A percentile compares a stretch with the other conserved stretches of the same genome.
Evolutionary conservation across 2,888 invertebrate genomes (phyloP).

Genomic region (Acanthacorydalis orientalis): DNA sequence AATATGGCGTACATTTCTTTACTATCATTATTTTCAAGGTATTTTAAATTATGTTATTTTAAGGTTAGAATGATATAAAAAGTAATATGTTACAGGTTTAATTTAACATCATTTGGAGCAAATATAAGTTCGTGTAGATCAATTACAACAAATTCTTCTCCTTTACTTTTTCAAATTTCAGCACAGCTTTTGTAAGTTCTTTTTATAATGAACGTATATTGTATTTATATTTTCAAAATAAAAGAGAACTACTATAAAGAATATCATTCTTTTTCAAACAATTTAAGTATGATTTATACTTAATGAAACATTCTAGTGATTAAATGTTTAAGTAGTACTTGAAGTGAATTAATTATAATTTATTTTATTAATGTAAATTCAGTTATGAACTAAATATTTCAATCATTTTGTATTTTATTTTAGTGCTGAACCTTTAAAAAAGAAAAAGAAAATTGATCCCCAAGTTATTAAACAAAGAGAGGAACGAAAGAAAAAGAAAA

Average conservation of each 20-base stretch:
- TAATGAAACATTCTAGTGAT: no score
- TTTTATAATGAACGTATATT: neutral
- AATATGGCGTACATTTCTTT: no score
- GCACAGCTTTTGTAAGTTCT: constrained; percentile 15
- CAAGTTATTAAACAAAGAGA: constrained; percentile 63
- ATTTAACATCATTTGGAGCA: neutral
- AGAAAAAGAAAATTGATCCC: constrained; percentile 75
- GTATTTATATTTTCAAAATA: no score
- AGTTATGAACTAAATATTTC: neutral
- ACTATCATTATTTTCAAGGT: no score
- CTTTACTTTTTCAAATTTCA: constrained; percentile 10
- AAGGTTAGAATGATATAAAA: no score
- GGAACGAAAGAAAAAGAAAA: constrained; percentile 59
- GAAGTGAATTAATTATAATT: no score
- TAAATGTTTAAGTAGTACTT: no score
- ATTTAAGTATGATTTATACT: no score
- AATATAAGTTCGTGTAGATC: neutral
- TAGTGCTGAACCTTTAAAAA: constrained; percentile 79
- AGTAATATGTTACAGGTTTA: neutral
- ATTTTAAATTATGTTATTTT: no score
- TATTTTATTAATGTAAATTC: no score
- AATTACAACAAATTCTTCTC: neutral
- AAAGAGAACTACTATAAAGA: no score
- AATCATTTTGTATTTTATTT: constrained; percentile 12
- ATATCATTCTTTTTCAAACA: no score